These are phyloP conservation scores for Pristionchus exspectatus DNA, from an alignment of 2,888 invertebrate species.

Conservation along the genomic window DNA sequence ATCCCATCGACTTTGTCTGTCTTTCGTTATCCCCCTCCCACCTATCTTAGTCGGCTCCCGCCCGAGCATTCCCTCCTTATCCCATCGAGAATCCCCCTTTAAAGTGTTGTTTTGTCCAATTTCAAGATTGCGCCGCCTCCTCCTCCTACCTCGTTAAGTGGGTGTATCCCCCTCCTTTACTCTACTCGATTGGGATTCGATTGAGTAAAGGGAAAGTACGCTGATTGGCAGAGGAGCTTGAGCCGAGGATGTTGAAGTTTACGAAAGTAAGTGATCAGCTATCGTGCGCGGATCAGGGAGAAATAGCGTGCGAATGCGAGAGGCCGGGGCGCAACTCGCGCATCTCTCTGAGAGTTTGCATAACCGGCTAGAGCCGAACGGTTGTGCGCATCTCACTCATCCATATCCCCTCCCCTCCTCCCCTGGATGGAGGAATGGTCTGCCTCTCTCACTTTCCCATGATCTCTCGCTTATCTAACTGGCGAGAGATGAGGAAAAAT, in stretches of 20 bases:
- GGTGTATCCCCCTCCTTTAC: neutral
- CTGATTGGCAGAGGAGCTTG: neutral
- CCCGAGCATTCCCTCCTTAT: neutral
- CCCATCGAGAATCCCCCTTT: neutral
- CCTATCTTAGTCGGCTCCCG: neutral
- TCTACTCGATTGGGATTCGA: neutral
- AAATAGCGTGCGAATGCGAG: neutral
- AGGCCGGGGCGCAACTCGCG: neutral
- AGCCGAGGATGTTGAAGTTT: conserved; percentile 27
- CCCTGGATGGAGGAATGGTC: too few relatives aligned
- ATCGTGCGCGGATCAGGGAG: neutral
- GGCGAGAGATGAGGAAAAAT: neutral
- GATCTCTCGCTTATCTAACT: neutral
- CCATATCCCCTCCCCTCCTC: neutral
- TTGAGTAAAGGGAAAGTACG: neutral
- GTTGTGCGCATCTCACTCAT: neutral
- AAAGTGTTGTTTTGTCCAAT: conserved; percentile 3
- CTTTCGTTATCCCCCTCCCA: neutral
- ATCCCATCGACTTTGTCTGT: conserved; percentile 16
- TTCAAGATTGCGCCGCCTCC: neutral
- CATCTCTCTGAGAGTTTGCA: neutral
- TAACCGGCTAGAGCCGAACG: neutral
- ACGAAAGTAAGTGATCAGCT: conserved; percentile 10
- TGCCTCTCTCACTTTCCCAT: neutral
- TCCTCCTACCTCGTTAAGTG: conserved; percentile 12